These are phyloP conservation scores for Strongylocentrotus purpuratus DNA, from an alignment of 35 echinoderm and acorn worm genomes.

Conservation along the genomic window DNA sequence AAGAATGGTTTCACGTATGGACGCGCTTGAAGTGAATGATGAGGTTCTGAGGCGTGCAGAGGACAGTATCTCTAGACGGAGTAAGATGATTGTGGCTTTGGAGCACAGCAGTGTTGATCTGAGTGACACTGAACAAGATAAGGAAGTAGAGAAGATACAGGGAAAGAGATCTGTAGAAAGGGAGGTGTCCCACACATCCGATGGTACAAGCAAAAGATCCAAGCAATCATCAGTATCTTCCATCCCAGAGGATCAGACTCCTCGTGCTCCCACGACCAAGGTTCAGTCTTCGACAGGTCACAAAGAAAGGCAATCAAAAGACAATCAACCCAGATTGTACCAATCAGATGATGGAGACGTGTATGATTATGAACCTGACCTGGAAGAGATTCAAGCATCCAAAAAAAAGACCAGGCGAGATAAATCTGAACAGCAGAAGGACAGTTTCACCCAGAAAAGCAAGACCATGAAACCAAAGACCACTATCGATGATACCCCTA, in stretches of 20 bases:
- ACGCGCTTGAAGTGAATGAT: neutral
- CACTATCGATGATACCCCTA: neutral
- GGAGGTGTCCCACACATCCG: neutral
- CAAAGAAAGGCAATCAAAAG: neutral
- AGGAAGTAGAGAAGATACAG: neutral
- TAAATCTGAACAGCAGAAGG: neutral
- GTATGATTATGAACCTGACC: neutral
- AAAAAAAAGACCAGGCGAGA: neutral
- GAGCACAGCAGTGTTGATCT: neutral
- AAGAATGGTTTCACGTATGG: neutral
- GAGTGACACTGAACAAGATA: neutral
- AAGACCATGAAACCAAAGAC: neutral
- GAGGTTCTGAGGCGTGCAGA: neutral
- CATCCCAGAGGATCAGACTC: neutral
- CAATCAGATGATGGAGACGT: neutral
- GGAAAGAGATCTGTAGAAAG: neutral
- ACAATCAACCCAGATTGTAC: neutral
- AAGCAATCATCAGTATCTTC: neutral
- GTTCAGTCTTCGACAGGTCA: neutral
- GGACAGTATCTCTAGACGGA: conserved; percentile 32
- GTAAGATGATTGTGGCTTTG: conserved; percentile 12
- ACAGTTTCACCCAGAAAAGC: neutral
- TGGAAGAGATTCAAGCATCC: neutral
- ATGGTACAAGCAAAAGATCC: neutral
- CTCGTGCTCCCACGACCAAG: neutral